phyloP scores from a whole-genome alignment of 2,113 vertebrate genomes.

The Microtus ochrogaster region DNA sequence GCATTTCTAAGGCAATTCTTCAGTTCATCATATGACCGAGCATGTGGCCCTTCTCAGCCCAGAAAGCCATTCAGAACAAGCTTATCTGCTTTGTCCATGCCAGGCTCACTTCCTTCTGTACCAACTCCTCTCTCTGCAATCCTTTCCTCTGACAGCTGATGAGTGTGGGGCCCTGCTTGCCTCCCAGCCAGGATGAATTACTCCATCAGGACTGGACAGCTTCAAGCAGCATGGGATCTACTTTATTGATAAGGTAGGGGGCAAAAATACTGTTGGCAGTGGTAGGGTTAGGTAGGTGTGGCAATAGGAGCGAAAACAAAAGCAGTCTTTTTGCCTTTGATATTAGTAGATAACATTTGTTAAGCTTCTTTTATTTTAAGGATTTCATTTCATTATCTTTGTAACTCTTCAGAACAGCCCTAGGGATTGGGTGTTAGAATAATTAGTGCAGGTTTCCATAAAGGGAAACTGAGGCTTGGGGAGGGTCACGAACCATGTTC shows the following conservation, averaged over 20 bases:
- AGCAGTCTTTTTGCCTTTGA: background rate
- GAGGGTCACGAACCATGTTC: background rate
- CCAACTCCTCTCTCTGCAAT: slow-evolving; percentile 39
- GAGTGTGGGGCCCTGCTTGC: background rate
- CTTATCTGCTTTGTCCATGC: slow-evolving; percentile 41
- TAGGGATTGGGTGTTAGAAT: background rate
- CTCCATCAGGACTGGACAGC: slow-evolving; percentile 41
- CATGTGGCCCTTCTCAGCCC: slow-evolving; percentile 70
- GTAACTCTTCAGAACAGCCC: background rate
- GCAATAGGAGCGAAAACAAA: background rate
- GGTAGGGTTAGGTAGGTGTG: background rate
- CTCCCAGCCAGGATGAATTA: slow-evolving; percentile 8
- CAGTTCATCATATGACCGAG: slow-evolving; percentile 72
- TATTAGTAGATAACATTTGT: background rate
- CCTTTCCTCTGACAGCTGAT: slow-evolving; percentile 42
- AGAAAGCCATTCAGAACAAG: slow-evolving; percentile 55
- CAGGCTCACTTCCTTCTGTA: background rate
- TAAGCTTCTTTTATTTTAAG: background rate
- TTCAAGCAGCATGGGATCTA: background rate
- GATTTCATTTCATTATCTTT: slow-evolving; percentile 15
- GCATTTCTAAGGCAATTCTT: slow-evolving; percentile 62
- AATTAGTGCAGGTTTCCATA: background rate
- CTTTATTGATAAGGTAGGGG: slow-evolving; percentile 62
- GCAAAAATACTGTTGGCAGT: background rate
- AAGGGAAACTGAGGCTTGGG: slow-evolving; percentile 47